Evolutionary conservation across 2,113 vertebrate genomes (phyloP).

Genomic region (Chaetura pelagica): DNA sequence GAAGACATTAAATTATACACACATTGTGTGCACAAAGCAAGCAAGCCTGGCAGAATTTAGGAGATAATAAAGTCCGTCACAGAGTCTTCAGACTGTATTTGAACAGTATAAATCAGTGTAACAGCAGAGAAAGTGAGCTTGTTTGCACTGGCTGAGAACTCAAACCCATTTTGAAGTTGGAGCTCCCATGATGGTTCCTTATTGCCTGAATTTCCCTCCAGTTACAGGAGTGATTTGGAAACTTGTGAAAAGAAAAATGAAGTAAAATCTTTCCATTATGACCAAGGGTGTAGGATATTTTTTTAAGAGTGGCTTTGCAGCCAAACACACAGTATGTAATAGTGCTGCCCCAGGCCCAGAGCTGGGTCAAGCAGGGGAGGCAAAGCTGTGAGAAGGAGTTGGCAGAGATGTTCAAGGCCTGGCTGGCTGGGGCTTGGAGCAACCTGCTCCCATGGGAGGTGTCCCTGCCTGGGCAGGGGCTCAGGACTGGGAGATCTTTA

Average conservation of each 20-base stretch:
- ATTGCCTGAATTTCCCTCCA: neutral
- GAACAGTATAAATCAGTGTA: neutral
- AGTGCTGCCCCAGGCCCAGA: too few relatives aligned
- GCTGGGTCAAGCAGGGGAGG: too few relatives aligned
- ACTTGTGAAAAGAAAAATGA: neutral
- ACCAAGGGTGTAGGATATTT: accelerated
- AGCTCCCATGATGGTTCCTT: neutral
- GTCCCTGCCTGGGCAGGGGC: too few relatives aligned
- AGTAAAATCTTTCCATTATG: neutral
- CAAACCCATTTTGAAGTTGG: too few relatives aligned
- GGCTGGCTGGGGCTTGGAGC: too few relatives aligned
- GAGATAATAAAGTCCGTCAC: neutral
- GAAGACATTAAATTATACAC: neutral
- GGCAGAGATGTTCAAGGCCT: too few relatives aligned
- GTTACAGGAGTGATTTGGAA: neutral
- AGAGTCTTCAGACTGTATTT: too few relatives aligned
- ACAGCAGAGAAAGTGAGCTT: neutral
- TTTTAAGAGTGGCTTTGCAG: neutral
- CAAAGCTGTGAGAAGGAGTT: too few relatives aligned
- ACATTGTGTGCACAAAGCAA: neutral
- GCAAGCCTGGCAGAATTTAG: neutral
- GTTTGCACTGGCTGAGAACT: neutral
- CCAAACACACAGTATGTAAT: accelerated
- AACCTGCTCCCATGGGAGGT: too few relatives aligned
- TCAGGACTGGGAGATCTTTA: too few relatives aligned